Conservation (phyloP, 2,113 vertebrate genomes). For the Tauraco erythrolophus region DNA sequence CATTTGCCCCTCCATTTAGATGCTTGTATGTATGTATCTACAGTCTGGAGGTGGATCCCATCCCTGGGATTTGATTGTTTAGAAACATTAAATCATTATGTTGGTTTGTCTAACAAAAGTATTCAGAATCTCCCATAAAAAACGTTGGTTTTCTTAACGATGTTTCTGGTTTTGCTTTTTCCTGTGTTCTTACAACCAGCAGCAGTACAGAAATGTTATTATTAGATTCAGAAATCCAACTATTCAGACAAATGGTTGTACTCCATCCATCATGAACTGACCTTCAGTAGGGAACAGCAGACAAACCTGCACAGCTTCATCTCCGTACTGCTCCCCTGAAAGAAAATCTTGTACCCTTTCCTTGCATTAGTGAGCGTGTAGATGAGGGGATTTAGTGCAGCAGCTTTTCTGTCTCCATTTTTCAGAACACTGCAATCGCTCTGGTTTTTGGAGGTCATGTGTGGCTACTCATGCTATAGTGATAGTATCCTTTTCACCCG, state of each 20-base stretch:
- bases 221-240: neutral
- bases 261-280: neutral
- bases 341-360: neutral
- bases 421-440: fast-evolving
- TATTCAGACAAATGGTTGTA: neutral
- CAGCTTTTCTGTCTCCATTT: neutral
- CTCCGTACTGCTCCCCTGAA: neutral
- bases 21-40: neutral
- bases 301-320: neutral
- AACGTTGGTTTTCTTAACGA: neutral
- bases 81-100: neutral
- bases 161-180: neutral
- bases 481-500: neutral
- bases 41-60: neutral
- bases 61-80: neutral
- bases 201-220: neutral
- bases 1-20: neutral
- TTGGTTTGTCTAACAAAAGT: neutral
- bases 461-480: neutral
- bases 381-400: neutral
- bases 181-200: neutral
- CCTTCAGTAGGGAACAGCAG: neutral
- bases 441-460: neutral
- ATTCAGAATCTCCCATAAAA: neutral
- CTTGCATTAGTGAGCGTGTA: neutral